These are phyloP conservation scores for Gymnothorax reevesii DNA, from an alignment of 2,797 vertebrate genomes.

Conservation along the genomic window DNA sequence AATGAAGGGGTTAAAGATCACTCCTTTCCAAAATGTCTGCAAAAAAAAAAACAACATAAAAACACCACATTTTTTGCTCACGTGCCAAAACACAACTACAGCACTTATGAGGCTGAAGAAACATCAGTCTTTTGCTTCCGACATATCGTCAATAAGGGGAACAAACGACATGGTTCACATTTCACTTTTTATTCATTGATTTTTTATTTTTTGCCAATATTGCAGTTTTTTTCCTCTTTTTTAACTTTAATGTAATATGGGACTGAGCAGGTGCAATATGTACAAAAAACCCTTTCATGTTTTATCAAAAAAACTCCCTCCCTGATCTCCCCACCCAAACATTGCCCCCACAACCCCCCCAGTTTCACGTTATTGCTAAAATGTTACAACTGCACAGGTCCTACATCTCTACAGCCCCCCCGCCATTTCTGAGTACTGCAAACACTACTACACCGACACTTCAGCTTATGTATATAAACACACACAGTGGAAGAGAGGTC, in stretches of 20 bases:
- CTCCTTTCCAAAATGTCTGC: no score
- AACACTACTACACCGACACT: slow-evolving; percentile 77
- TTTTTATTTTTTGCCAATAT: slow-evolving; percentile 91
- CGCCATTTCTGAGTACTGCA: slow-evolving; percentile 81
- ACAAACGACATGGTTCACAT: slow-evolving; percentile 61
- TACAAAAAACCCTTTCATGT: slow-evolving; percentile 85
- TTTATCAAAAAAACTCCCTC: slow-evolving; percentile 75
- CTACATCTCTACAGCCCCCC: slow-evolving; percentile 81
- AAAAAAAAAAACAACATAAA: no score
- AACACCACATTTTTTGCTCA: no score
- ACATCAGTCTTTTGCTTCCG: neutral
- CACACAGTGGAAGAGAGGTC: slow-evolving; percentile 31
- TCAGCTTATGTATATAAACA: slow-evolving; percentile 74
- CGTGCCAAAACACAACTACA: no score
- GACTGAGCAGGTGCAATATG: slow-evolving; percentile 92
- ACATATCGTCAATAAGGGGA: neutral
- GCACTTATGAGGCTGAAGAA: no score
- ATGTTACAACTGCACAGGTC: slow-evolving; percentile 93
- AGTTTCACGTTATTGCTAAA: slow-evolving; percentile 97
- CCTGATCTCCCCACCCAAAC: slow-evolving; percentile 35
- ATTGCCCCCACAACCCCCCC: slow-evolving; percentile 38
- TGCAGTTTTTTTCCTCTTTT: slow-evolving; percentile 74
- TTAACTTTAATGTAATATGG: slow-evolving; percentile 86
- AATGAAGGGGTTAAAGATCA: no score
- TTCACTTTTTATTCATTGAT: slow-evolving; percentile 79